Evolutionary conservation across 2,797 vertebrate species (phyloP).

Genomic region (Sebastes melanostomus): DNA sequence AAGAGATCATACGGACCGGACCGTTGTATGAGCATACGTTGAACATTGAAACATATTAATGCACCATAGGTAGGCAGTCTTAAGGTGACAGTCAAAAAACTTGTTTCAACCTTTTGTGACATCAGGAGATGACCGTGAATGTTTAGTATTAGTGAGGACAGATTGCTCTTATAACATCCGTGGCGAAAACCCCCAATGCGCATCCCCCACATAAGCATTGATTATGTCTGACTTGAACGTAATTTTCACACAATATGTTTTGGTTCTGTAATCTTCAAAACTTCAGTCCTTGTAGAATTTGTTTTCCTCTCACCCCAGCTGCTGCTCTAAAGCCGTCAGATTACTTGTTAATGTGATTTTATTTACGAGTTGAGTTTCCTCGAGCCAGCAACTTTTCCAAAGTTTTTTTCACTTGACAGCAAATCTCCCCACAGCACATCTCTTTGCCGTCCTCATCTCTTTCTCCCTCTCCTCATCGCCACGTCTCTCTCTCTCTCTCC

Average conservation of each 20-base stretch:
- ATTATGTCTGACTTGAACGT: constrained; percentile 20
- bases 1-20: no score
- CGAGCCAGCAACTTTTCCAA: constrained; percentile 35
- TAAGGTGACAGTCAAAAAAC: neutral
- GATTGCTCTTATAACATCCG: neutral
- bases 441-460: constrained; percentile 19
- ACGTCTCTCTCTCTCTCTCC: constrained; percentile 17
- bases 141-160: neutral
- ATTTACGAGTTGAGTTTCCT: constrained; percentile 38
- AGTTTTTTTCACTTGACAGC: constrained; percentile 31
- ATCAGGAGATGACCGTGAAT: neutral
- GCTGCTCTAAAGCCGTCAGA: constrained; percentile 28
- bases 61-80: neutral
- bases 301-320: constrained; percentile 38
- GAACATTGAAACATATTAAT: neutral
- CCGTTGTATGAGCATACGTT: no score
- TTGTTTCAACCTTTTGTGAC: neutral
- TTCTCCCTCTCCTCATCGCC: constrained; percentile 5
- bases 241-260: constrained; percentile 32
- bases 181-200: neutral
- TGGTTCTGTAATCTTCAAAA: constrained; percentile 24
- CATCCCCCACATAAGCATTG: neutral
- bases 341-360: constrained; percentile 35
- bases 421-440: constrained; percentile 25
- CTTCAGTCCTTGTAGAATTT: constrained; percentile 14